These are phyloP conservation scores for Ectobius pallidus DNA, from an alignment of 2,888 invertebrate genomes.

Conservation along the genomic window DNA sequence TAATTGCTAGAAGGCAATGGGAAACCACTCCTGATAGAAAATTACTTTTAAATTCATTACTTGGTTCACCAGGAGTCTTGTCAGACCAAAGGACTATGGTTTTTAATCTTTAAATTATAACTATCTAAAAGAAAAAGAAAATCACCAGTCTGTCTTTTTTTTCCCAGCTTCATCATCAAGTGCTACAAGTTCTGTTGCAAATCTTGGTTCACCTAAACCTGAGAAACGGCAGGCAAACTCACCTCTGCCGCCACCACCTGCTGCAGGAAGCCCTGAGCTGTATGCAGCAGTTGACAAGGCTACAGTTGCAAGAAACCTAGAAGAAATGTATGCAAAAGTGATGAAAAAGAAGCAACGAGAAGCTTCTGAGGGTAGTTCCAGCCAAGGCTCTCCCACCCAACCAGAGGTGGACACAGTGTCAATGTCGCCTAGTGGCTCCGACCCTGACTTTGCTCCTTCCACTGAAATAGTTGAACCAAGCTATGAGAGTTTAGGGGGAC, in stretches of 20 bases:
- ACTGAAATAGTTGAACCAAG: conserved; percentile 47
- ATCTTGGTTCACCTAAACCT: conserved; percentile 85
- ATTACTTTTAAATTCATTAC: too few species aligned
- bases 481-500: conserved; percentile 48
- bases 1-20: too few species aligned
- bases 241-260: conserved; percentile 82
- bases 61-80: too few species aligned
- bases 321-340: conserved; percentile 91
- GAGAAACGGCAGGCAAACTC: conserved; percentile 91
- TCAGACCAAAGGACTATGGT: too few species aligned
- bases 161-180: conserved; percentile 71
- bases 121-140: too few species aligned
- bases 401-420: conserved; percentile 25
- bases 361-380: conserved; percentile 36
- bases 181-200: conserved; percentile 72
- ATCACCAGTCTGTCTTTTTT: too few species aligned
- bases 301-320: conserved; percentile 62
- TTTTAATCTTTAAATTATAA: too few species aligned
- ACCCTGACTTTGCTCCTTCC: neutral
- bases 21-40: too few species aligned
- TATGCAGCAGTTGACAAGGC: conserved; percentile 55
- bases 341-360: conserved; percentile 65
- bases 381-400: conserved; percentile 2
- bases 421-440: neutral
- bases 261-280: conserved; percentile 51